A percentile compares a stretch with the other conserved stretches of the same genome.
Evolutionary conservation across 2,113 vertebrate genomes (phyloP).

Genomic region (Spea bombifrons): DNA sequence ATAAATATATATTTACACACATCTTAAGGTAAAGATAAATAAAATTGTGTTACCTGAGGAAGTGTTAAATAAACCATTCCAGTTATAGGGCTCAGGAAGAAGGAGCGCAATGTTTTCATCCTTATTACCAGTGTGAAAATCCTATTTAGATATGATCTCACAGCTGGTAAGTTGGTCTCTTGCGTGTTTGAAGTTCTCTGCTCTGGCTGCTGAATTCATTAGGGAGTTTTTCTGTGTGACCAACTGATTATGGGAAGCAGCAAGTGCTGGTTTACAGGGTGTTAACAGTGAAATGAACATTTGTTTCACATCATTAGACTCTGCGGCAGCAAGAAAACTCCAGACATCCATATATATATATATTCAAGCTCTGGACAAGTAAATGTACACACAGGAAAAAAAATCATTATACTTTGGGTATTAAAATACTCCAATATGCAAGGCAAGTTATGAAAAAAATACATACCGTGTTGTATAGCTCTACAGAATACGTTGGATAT

Average conservation of each 20-base stretch:
- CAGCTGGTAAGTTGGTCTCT: slow-evolving; percentile 31
- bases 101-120: slow-evolving; percentile 46
- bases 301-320: slow-evolving; percentile 48
- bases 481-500: too few relatives aligned
- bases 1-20: not conserved
- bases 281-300: slow-evolving; percentile 59
- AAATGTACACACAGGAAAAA: not conserved
- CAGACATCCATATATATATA: not conserved
- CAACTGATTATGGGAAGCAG: slow-evolving; percentile 45
- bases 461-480: too few relatives aligned
- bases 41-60: slow-evolving; percentile 62
- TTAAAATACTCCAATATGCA: too few relatives aligned
- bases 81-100: slow-evolving; percentile 55
- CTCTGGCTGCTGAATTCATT: slow-evolving; percentile 44
- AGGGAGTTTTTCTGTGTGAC: slow-evolving; percentile 49
- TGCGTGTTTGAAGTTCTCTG: slow-evolving; percentile 43
- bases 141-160: slow-evolving; percentile 34
- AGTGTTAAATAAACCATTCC: slow-evolving; percentile 57
- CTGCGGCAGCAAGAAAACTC: slow-evolving; percentile 6
- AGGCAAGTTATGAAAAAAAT: too few relatives aligned
- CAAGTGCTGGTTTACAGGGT: slow-evolving; percentile 47
- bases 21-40: slow-evolving; percentile 16
- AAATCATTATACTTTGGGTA: too few relatives aligned
- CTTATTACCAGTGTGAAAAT: slow-evolving; percentile 50
- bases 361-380: not conserved